These are phyloP conservation scores for Cynoglossus semilaevis DNA, from an alignment of 2,113 vertebrate genomes.

Conservation along the genomic window DNA sequence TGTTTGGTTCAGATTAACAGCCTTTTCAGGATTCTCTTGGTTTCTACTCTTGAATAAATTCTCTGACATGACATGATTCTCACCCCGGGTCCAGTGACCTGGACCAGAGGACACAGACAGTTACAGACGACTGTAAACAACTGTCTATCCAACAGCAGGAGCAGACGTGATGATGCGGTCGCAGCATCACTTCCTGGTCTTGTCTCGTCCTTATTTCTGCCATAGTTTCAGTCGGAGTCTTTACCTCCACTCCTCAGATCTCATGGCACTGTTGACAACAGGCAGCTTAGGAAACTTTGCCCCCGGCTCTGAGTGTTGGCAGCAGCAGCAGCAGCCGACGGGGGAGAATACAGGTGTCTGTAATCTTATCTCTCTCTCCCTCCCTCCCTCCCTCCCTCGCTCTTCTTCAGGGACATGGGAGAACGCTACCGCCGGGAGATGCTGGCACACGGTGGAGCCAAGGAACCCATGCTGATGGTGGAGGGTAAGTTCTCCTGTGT, in stretches of 20 bases:
- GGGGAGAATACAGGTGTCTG: conserved; percentile 48
- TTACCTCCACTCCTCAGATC: conserved; percentile 40
- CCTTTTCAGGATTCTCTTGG: too few species aligned
- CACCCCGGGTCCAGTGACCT: too few species aligned
- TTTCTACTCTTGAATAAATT: too few species aligned
- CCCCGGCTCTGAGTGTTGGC: conserved; percentile 18
- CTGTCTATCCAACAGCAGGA: too few species aligned
- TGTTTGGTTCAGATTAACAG: too few species aligned
- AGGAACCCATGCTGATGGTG: conserved; percentile 92
- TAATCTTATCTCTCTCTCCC: conserved; percentile 52
- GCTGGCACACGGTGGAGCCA: conserved; percentile 92
- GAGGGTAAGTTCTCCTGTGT: conserved; percentile 82
- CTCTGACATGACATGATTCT: too few species aligned
- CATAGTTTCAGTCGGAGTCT: conserved; percentile 21
- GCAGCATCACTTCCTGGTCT: conserved; percentile 8
- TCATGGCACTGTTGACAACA: conserved; percentile 42
- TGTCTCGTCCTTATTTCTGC: conserved; percentile 9
- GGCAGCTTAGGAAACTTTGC: conserved; percentile 18
- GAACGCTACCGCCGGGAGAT: conserved; percentile 94
- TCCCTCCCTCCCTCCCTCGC: conserved; percentile 21
- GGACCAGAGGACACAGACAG: too few species aligned
- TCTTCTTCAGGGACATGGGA: conserved; percentile 82
- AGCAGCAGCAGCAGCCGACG: not conserved
- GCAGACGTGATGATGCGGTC: too few species aligned
- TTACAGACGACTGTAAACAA: too few species aligned